Evolutionary conservation across 2,113 vertebrate genomes (phyloP), one percentile per base, ranked within the genome.

Genomic region (Bubo blakistoni): DNA sequence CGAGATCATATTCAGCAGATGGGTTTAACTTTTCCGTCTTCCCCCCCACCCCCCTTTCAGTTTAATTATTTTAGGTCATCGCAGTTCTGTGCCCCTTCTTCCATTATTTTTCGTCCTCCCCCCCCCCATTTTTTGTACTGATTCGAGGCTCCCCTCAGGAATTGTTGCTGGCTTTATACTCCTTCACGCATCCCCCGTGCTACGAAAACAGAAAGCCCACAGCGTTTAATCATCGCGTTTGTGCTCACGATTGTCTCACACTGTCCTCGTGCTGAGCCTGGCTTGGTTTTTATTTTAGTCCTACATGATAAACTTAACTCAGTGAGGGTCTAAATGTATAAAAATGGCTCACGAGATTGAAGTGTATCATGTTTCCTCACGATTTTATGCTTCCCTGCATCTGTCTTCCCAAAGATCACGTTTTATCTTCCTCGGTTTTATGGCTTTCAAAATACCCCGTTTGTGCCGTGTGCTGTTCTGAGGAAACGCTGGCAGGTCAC

Each of bases 1-100:
- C 0, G 10, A 16, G 18, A 4, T 7, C 16, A 6, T 19, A 5
- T 3, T 34, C 62, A 61, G 10, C 19, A 13, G 0, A 1, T 10
- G 26, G 4, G 11, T 30, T 73, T 9, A 9, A 25, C 57, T 29
- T 51, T 38, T 25, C 15, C 11, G 6, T 38, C 16, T 81, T 59
- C 21, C 15, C 11, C 13, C 3, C 4, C 22, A 19, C 9, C 1
- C 0, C 10, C 8, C 4, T 36, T 70, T 51, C 49, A 19, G 18
- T 47, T 49, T 26, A 8, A 3, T 62, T 52, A 47, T 30, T 59
- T 44, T 8, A 63, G 15, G 19, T 32, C 13, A 20, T 12, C 1
- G 1, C 38, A 69, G 22, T 40, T 77, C 44, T 30, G 15, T 4
- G 1, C 4, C 18, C 5, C 8, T 59, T 38, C 42, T 52, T 62